Evolutionary conservation across 1,140 invertebrate species (phyloP).

Genomic region (Coboldia fuscipes): DNA sequence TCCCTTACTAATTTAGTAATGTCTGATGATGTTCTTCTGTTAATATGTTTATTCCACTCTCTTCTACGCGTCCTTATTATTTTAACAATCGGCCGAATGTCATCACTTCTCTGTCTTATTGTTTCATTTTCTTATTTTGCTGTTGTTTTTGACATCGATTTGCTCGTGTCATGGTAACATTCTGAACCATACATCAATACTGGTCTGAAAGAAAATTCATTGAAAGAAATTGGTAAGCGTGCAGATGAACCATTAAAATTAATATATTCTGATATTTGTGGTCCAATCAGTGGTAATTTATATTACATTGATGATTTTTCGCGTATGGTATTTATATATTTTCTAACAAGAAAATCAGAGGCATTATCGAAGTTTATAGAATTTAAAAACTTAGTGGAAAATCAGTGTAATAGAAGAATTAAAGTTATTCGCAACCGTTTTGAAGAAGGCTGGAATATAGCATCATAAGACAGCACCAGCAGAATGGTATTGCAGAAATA

Average conservation of each 20-base stretch:
- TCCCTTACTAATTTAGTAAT: too few relatives aligned
- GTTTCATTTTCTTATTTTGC: too few relatives aligned
- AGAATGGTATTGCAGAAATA: constrained; percentile 7
- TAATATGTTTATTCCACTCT: too few relatives aligned
- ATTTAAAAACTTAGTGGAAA: not conserved
- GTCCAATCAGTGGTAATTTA: constrained; percentile 10
- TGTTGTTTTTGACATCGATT: too few relatives aligned
- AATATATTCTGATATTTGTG: constrained; percentile 13
- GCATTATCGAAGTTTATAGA: not conserved
- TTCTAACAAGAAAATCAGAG: not conserved
- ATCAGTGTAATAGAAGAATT: constrained; percentile 7
- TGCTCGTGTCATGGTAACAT: too few relatives aligned
- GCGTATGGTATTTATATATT: constrained; percentile 11
- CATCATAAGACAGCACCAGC: constrained; percentile 6
- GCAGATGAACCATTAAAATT: constrained; percentile 6
- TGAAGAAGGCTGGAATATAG: constrained; percentile 5
- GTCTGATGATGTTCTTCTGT: too few relatives aligned
- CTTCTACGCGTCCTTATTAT: too few relatives aligned
- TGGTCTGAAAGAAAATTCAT: constrained; percentile 1
- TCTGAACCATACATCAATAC: constrained; percentile 1
- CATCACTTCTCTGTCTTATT: too few relatives aligned
- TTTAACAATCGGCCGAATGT: too few relatives aligned
- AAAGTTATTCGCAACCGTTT: constrained; percentile 10
- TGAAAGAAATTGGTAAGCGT: not conserved
- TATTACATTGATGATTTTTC: constrained; percentile 9